phyloP scores from a whole-genome alignment of 1,140 invertebrate genomes.

The Drosophila mojavensis region DNA sequence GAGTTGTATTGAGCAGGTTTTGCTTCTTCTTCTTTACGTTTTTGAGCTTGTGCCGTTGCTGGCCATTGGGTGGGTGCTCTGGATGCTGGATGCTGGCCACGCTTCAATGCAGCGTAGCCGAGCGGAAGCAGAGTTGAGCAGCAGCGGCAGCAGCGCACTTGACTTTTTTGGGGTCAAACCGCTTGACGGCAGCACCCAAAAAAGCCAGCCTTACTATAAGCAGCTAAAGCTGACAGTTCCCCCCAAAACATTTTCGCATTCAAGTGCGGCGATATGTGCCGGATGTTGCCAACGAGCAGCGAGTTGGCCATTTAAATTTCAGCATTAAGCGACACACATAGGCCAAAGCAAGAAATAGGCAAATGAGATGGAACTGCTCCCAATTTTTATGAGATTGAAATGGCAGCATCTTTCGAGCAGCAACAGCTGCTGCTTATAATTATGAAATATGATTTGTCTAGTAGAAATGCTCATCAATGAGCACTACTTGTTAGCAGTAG shows the following conservation, averaged over 20 bases:
- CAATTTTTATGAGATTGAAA: too few relatives aligned
- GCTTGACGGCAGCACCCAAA: constrained; percentile 45
- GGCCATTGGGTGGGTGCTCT: constrained; percentile 34
- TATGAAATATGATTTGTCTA: too few relatives aligned
- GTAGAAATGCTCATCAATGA: too few relatives aligned
- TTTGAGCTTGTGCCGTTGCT: constrained; percentile 30
- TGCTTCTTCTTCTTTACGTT: neutral
- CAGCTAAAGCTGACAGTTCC: constrained; percentile 50
- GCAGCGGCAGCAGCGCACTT: constrained; percentile 59
- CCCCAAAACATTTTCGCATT: constrained; percentile 35
- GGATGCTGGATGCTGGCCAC: constrained; percentile 7
- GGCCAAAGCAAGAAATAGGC: neutral
- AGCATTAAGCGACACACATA: constrained; percentile 18
- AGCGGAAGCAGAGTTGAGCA: constrained; percentile 10
- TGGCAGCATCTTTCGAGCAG: too few relatives aligned
- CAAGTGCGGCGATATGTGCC: constrained; percentile 14
- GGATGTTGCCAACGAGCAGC: constrained; percentile 16
- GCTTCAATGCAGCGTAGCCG: neutral
- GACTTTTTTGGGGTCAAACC: constrained; percentile 81
- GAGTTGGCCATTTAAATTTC: constrained; percentile 32
- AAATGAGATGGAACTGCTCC: neutral
- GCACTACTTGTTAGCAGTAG: too few relatives aligned
- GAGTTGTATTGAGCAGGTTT: neutral
- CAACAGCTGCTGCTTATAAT: too few relatives aligned
- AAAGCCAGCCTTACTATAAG: neutral